These are phyloP conservation scores for Plebejus anna DNA, from an alignment of 2,888 invertebrate species.

Conservation along the genomic window DNA sequence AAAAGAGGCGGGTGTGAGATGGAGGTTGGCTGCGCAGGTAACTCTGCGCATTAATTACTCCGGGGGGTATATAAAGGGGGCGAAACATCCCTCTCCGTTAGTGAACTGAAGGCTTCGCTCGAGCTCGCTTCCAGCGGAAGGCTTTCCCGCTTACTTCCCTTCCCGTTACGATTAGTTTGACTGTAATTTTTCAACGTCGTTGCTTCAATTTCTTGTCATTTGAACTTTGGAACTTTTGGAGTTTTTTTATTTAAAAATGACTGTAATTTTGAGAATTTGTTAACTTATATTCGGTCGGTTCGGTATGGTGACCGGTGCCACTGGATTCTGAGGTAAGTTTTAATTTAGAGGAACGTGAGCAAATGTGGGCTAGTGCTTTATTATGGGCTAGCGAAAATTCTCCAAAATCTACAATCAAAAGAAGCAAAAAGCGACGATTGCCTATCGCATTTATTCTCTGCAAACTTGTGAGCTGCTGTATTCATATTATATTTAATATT, in stretches of 20 bases:
- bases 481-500: too few species aligned
- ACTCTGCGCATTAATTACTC: slow-evolving; percentile 41
- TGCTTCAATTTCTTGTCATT: not conserved
- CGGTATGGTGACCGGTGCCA: not conserved
- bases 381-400: too few species aligned
- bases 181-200: not conserved
- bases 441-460: too few species aligned
- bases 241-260: not conserved
- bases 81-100: slow-evolving; percentile 33
- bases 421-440: too few species aligned
- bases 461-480: too few species aligned
- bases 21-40: slow-evolving; percentile 50
- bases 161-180: not conserved
- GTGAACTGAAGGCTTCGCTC: slow-evolving; percentile 28
- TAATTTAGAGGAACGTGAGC: too few species aligned
- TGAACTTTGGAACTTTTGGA: slow-evolving; percentile 4
- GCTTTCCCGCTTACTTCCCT: slow-evolving; percentile 16
- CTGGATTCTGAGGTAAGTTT: slow-evolving; percentile 21
- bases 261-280: not conserved
- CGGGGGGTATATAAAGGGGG: slow-evolving; percentile 42
- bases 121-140: slow-evolving; percentile 22
- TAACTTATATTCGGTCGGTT: not conserved
- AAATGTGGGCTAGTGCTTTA: too few species aligned
- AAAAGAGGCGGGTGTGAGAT: slow-evolving; percentile 39
- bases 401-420: too few species aligned